Percentiles rank a stretch among this genome's conserved stretches.
These are phyloP conservation scores for Apteryx owenii DNA, from an alignment of 2,113 vertebrate genomes.

Conservation along the genomic window DNA sequence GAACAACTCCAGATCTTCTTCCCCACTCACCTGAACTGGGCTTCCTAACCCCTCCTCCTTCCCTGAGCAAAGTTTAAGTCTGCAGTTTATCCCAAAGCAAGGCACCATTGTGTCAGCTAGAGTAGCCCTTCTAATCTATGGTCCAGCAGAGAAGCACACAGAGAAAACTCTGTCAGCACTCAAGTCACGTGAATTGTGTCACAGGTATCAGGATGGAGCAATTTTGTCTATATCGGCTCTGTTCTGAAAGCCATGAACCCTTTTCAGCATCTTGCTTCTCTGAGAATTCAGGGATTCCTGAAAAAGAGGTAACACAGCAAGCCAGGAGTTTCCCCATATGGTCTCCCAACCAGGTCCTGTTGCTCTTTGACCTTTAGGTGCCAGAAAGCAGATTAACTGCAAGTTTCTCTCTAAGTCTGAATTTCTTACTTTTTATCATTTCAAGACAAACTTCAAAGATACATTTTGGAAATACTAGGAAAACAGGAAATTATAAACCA, in stretches of 20 bases:
- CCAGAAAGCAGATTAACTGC: slow-evolving; percentile 9
- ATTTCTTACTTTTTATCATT: background rate
- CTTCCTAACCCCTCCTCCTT: background rate
- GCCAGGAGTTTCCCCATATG: background rate
- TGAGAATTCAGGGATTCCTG: background rate
- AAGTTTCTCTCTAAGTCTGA: background rate
- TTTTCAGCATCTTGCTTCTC: background rate
- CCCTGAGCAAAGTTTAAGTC: background rate
- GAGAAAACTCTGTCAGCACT: background rate
- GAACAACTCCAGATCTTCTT: background rate
- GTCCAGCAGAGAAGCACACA: background rate
- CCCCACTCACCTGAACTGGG: background rate
- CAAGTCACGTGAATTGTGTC: background rate
- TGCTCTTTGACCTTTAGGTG: slow-evolving; percentile 14
- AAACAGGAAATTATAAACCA: slow-evolving; percentile 20
- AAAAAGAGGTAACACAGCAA: background rate
- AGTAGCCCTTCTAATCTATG: background rate
- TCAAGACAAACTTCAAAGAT: background rate
- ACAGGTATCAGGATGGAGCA: background rate
- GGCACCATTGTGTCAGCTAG: background rate
- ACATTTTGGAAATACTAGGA: background rate
- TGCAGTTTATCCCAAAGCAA: background rate
- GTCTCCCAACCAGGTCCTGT: background rate
- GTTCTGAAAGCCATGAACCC: background rate
- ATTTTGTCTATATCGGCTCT: background rate